phyloP scores from a whole-genome alignment of 2,888 invertebrate species.

The Sinhomidia bicolor region DNA sequence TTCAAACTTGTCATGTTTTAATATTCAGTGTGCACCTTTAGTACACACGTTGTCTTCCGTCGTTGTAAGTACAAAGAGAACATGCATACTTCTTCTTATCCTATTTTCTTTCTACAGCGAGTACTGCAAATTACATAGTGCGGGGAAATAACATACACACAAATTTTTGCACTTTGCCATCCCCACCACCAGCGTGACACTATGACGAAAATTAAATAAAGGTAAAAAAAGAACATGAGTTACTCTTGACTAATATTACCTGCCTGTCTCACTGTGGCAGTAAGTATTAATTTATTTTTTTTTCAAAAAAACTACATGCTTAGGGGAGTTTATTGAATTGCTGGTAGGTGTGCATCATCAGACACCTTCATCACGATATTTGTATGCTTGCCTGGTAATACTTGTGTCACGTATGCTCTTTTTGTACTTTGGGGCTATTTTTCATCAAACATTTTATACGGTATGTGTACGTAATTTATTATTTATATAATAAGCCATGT shows the following conservation, averaged over 20 bases:
- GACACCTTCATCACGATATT: not conserved
- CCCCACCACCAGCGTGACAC: not conserved
- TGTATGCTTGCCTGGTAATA: not conserved
- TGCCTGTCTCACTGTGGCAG: no score
- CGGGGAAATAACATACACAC: not conserved
- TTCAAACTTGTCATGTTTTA: not conserved
- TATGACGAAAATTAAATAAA: not conserved
- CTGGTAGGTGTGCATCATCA: not conserved
- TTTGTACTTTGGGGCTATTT: no score
- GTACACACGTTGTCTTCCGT: not conserved
- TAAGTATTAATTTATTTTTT: not conserved
- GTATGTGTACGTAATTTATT: no score
- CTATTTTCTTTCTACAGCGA: not conserved
- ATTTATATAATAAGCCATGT: no score
- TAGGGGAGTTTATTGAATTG: not conserved
- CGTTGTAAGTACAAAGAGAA: not conserved
- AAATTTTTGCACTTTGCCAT: not conserved
- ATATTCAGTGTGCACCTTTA: not conserved
- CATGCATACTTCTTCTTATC: not conserved
- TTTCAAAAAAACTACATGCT: no score
- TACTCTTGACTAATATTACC: not conserved
- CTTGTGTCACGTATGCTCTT: not conserved
- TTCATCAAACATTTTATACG: no score
- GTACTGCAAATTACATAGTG: constrained; percentile 13
- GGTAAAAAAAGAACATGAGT: not conserved